Evolutionary conservation across 2,113 vertebrate genomes (phyloP), one percentile per base, ranked within the genome.

Genomic region (Archocentrus centrarchus): DNA sequence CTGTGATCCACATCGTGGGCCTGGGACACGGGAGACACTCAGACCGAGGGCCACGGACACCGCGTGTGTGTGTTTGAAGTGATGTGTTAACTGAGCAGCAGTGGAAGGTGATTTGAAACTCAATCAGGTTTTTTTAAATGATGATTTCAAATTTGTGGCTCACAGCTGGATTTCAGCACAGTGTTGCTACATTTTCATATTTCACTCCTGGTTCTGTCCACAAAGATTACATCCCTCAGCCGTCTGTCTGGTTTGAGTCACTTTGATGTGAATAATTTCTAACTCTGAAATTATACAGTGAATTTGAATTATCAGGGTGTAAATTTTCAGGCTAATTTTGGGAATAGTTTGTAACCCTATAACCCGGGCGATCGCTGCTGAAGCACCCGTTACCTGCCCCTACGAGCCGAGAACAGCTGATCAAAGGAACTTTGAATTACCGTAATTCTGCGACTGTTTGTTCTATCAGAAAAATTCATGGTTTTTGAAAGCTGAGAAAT

Each of bases 11-110:
- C 78, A 81, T 30, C 10, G 68, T 57, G 18, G 37, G 11, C 44
- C 8, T 47, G 82, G 17, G 93, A 95, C 44, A 11, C 18, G 1
- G 37, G 47, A 37, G 1, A 0, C 75, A 77, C 70, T 79, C 73
- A 79, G 39, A 63, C 80, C n/a, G 59, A 50, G 59, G 73, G 59
- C 57, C 44, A 10, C 44, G 10, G 4, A 53, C 47, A 35, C 59
- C 30, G 30, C 4, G 30, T 14, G 11, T 7, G 6, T 1, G 6
- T 1, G 24, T 81, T 62, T 50, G 64, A 83, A 62, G 73, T 2
- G 20, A 24, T 8, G 6, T 80, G 66, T 37, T 20, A 24, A 14
- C 53, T 9, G 59, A 75, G 53, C 0, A 2, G 15, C 1, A 3
- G n/a, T 6, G 44, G 6, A 53, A 30, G 5, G 27, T 22, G 70